phyloP scores from a whole-genome alignment of 1,140 invertebrate species.

The Trachymyrmex cornetzi region DNA sequence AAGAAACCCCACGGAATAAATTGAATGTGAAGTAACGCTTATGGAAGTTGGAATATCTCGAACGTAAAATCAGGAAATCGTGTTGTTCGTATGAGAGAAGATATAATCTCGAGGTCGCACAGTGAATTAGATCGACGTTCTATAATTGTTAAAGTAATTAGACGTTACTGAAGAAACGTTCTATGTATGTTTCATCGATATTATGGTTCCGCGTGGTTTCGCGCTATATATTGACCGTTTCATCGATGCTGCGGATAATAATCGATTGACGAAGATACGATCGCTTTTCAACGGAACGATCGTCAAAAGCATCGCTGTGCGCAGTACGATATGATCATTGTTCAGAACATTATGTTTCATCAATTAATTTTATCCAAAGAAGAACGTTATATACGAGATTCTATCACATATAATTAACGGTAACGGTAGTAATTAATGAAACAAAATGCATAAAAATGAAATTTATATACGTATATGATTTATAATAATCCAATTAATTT shows the following conservation, averaged over 20 bases:
- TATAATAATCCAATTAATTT: too few relatives aligned
- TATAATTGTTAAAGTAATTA: constrained; percentile 71
- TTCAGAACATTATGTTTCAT: constrained; percentile 19
- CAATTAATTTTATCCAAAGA: constrained; percentile 21
- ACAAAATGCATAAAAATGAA: not conserved
- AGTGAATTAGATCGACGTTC: constrained; percentile 65
- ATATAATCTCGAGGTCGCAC: constrained; percentile 31
- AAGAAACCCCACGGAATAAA: not conserved
- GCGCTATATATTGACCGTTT: constrained; percentile 52
- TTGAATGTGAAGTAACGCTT: not conserved
- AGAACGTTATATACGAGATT: constrained; percentile 11
- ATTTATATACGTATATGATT: not conserved
- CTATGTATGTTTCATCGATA: constrained; percentile 22
- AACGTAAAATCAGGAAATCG: constrained; percentile 44
- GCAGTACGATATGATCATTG: not conserved
- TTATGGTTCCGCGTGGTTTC: constrained; percentile 67
- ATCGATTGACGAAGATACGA: constrained; percentile 75
- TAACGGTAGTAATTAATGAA: not conserved
- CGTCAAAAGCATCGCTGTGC: constrained; percentile 41
- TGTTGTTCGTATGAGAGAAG: constrained; percentile 31
- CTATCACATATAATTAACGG: not conserved
- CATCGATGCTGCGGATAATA: constrained; percentile 79
- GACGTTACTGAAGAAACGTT: constrained; percentile 51
- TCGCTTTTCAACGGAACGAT: constrained; percentile 64
- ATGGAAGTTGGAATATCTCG: not conserved